Conservation (phyloP, 2,797 vertebrate species). For the Acipenser ruthenus region DNA sequence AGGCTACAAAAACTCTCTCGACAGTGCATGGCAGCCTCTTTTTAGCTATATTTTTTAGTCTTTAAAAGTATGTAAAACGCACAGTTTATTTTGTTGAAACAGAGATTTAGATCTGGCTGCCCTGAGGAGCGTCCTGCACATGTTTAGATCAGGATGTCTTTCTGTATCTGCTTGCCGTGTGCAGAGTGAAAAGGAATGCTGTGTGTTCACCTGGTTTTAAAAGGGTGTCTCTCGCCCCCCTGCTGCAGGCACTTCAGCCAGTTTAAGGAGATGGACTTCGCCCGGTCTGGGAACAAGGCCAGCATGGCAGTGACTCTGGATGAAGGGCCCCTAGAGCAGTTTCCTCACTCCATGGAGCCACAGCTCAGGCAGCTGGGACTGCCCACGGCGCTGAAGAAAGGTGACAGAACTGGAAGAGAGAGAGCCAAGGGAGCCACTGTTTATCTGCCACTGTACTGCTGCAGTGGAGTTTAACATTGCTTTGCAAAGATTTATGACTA, state of each 20-base stretch:
- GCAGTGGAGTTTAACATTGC: too few species aligned
- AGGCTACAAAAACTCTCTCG: too few species aligned
- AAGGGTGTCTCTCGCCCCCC: neutral
- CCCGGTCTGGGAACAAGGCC: slow-evolving; percentile 78
- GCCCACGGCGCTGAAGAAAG: slow-evolving; percentile 84
- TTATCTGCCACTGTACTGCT: too few species aligned
- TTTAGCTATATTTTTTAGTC: too few species aligned
- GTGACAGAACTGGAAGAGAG: slow-evolving; percentile 36
- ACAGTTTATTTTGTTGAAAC: too few species aligned
- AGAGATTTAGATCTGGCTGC: too few species aligned
- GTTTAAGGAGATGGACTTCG: slow-evolving; percentile 80
- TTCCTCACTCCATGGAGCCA: slow-evolving; percentile 93
- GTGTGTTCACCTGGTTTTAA: too few species aligned
- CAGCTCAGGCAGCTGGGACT: slow-evolving; percentile 88
- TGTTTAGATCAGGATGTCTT: neutral
- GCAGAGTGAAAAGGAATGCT: neutral
- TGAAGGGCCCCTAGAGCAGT: slow-evolving; percentile 82
- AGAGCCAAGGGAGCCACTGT: too few species aligned
- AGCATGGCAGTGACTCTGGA: slow-evolving; percentile 69
- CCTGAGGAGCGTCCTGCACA: too few species aligned
- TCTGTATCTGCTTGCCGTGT: neutral
- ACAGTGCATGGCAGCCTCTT: too few species aligned
- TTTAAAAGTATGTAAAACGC: too few species aligned
- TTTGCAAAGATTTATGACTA: neutral
- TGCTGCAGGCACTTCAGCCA: slow-evolving; percentile 76